Base-by-base conservation (phyloP, 2,888 invertebrate genomes). In the Acanthopleura granulata region DNA sequence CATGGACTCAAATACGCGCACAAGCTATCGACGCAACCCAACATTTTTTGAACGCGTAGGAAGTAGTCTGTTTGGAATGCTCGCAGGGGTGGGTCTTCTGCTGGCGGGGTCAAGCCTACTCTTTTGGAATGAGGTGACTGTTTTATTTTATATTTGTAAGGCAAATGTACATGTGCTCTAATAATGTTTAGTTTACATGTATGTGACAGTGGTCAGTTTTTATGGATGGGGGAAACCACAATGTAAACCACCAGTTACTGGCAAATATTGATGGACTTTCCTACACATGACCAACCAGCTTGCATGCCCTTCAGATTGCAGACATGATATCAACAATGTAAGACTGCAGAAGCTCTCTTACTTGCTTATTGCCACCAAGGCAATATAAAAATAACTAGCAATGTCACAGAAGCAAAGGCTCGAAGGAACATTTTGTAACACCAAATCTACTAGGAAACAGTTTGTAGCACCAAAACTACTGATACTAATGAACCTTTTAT, bases 111-210 rank as follows among this genome's bases (percentile, higher is more conserved):
- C 81, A 49, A 78, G 72, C n/a, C 78, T 96, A 29, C 91, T 96
- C 72, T 93, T 95, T 87, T 96, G 95, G 95, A 95, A 96, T 89
- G 97, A 97, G 93, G 96, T 95, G 91, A 80, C 79, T 51, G 25
- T 25, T 72, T 49, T 50, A n/a, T 72, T 57, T 18, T 57, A 57
- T 6, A n/a, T 9, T n/a, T 57, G 57, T 57, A 57, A 57, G 3
- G 18, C 12, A n/a, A 22, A 57, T 57, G 18, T 18, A 30, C n/a
- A 14, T 29, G n/a, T 61, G 51, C 57, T 18, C 16, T 22, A 57
- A 16, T 14, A 73, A 25, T n/a, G 1, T 27, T 27, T 62, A 22
- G 29, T 57, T n/a, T n/a, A 57, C n/a, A 22, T 22, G 18, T 57
- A 12, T 40, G 9, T 40, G 40, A 40, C 40, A 40, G 40, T 9